phyloP scores from a whole-genome alignment of 2,113 vertebrate genomes.

The Datnioides undecimradiatus region DNA sequence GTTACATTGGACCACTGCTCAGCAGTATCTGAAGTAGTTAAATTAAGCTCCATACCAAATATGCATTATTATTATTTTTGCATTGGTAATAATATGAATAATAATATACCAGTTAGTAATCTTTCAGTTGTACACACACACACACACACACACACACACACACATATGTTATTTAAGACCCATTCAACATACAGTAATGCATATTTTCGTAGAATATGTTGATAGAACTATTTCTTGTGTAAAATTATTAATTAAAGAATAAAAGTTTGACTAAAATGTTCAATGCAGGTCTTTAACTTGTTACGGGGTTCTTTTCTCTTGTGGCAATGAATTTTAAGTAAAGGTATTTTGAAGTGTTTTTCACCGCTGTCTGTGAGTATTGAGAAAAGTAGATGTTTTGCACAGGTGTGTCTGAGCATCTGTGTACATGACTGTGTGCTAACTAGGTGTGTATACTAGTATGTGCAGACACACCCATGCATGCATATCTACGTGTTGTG shows the following conservation, averaged over 20 bases:
- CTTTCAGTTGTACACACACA: no score
- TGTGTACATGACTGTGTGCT: constrained; percentile 15
- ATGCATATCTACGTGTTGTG: constrained; percentile 27
- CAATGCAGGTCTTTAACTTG: neutral
- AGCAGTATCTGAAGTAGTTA: neutral
- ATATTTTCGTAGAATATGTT: neutral
- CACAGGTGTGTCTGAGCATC: constrained; percentile 15
- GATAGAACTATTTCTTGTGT: neutral
- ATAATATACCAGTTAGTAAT: no score
- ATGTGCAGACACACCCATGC: constrained; percentile 25
- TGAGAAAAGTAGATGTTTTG: constrained; percentile 12
- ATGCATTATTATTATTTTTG: neutral
- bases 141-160: no score
- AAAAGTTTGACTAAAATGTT: no score
- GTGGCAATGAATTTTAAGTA: neutral
- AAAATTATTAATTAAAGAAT: no score
- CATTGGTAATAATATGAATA: neutral
- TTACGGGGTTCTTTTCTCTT: neutral
- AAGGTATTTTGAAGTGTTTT: neutral
- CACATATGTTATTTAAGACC: no score
- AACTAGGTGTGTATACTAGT: constrained; percentile 21
- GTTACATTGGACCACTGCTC: neutral
- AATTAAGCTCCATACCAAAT: neutral
- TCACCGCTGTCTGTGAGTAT: neutral
- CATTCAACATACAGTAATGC: neutral